Evolutionary conservation across 2,888 invertebrate species (phyloP).

Genomic region (Falcaria lacertinaria): DNA sequence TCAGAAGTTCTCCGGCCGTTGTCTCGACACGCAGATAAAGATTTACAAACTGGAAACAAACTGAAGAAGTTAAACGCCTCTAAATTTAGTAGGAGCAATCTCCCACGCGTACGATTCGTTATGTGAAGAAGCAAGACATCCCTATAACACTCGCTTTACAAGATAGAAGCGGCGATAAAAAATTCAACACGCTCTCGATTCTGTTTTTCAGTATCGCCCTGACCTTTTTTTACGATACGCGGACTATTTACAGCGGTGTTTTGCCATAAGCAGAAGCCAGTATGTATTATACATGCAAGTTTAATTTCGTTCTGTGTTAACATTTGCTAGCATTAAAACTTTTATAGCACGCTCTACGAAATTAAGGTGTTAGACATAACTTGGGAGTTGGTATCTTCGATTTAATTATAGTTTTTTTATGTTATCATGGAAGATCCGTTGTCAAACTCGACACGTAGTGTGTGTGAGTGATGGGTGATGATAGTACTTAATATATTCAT

Average conservation of each 20-base stretch:
- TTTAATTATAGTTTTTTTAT: conserved; percentile 22
- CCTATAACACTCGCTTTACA: conserved; percentile 46
- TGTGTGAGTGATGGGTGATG: no score
- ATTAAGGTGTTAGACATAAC: conserved; percentile 26
- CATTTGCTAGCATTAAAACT: conserved; percentile 36
- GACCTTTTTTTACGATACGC: conserved; percentile 26
- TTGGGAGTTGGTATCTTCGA: no score
- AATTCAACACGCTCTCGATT: conserved; percentile 58
- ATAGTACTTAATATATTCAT: no score
- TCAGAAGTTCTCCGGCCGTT: conserved; percentile 24
- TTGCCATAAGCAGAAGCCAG: conserved; percentile 34
- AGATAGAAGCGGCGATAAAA: conserved; percentile 56
- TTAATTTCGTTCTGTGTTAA: conserved; percentile 33
- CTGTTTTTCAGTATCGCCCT: conserved; percentile 49
- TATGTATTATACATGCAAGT: conserved; percentile 26
- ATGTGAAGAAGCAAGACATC: conserved; percentile 43
- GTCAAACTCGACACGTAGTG: no score
- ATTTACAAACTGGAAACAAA: conserved; percentile 48
- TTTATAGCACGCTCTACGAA: conserved; percentile 23
- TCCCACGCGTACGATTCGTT: conserved; percentile 47
- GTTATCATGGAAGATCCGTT: no score
- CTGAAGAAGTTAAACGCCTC: conserved; percentile 54
- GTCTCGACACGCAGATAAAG: conserved; percentile 50
- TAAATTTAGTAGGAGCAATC: conserved; percentile 51
- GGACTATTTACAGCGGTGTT: conserved; percentile 36